Base-by-base conservation (phyloP, 2,888 invertebrate genomes). In the Ormyrus nitidulus region DNA sequence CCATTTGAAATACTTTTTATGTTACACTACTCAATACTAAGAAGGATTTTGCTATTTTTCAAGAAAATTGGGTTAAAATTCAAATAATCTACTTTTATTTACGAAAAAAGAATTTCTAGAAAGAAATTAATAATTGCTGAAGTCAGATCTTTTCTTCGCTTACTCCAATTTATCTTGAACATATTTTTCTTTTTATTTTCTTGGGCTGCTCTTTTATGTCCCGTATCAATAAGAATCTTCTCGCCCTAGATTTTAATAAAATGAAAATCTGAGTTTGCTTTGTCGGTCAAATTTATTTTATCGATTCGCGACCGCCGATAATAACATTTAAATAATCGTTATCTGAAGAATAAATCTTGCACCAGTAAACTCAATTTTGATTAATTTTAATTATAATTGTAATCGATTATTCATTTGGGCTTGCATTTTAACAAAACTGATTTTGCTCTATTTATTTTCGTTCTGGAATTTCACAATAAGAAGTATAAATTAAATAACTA, bases 281-380 rank as follows among this genome's bases (percentile, higher is more conserved):
- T 34, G 34, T 34, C 34, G 34, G 34, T 4, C 34, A 34, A 58
- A 58, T 70, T 58, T 58, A 58, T 58, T 70, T 58, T 70, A 70
- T 70, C 58, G 69, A 58, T 48, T 19, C 48, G 10, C 11, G 0
- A 34, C 34, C 5, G n/a, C 8, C 48, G 19, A 61, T 64, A 65
- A 65, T 49, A 65, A 73, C 51, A 49, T 56, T 73, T 65, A 73
- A 64, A 62, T 49, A 73, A 65, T 53, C 19, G 19, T 8, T n/a
- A 9, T 19, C 46, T 44, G 46, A 2, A n/a, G 8, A 56, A 71
- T 71, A 8, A 51, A 56, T 64, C 54, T 48, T 54, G 44, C 13
- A 46, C 48, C 48, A 56, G 4, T n/a, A 58, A 65, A 56, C 64
- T 54, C 2, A 48, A 54, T 6, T 34, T 48, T 54, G 5, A 56